Evolutionary conservation across 1,140 invertebrate species (phyloP).

Genomic region (Papilio polyxenes): DNA sequence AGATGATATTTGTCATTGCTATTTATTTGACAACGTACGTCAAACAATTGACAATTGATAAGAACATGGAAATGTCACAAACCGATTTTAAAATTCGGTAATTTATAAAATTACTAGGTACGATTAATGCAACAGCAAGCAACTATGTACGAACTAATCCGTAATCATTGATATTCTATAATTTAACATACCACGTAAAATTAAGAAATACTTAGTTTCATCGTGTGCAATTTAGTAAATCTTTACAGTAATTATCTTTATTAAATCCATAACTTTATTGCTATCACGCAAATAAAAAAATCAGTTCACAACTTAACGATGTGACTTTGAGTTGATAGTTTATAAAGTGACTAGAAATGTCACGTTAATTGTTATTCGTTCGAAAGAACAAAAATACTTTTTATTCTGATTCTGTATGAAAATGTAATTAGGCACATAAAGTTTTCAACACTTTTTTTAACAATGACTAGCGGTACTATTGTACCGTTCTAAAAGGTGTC

Average conservation of each 20-base stretch:
- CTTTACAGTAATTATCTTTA: neutral
- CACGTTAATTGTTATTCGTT: neutral
- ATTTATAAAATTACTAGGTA: neutral
- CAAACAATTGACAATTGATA: neutral
- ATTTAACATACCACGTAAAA: neutral
- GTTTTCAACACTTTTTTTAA: no score
- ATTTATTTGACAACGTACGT: slow-evolving; percentile 5
- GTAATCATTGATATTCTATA: no score
- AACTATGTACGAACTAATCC: neutral
- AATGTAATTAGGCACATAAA: no score
- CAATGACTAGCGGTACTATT: neutral
- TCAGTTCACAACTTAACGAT: neutral
- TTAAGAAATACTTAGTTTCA: neutral
- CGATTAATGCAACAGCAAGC: neutral
- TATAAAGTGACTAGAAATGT: neutral
- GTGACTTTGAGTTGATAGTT: neutral
- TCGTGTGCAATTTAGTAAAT: neutral
- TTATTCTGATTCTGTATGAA: no score
- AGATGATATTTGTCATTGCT: slow-evolving; percentile 14
- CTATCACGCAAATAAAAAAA: neutral
- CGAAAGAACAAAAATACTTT: no score
- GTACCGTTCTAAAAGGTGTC: neutral
- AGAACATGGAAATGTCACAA: neutral
- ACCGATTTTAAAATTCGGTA: neutral
- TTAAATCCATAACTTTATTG: neutral